These are phyloP conservation scores for Hydrochoerus hydrochaeris DNA, from an alignment of 2,113 vertebrate species.

Conservation along the genomic window DNA sequence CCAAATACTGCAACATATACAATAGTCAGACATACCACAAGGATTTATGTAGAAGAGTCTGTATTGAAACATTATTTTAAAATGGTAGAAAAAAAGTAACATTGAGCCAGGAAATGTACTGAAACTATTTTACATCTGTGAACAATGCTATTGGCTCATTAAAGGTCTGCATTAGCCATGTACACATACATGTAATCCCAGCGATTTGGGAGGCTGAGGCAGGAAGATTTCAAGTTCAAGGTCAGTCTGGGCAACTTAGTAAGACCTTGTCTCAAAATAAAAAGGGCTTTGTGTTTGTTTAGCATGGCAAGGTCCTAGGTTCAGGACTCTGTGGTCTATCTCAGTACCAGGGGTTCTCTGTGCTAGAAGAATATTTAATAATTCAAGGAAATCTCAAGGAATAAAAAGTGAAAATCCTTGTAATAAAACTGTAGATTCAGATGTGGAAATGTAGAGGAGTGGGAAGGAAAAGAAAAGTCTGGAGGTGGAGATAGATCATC, in stretches of 20 bases:
- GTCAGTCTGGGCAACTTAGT: not conserved
- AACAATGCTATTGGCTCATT: not conserved
- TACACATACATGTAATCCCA: not conserved
- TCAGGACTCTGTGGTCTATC: not conserved
- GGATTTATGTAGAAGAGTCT: not conserved
- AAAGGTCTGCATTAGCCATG: not conserved
- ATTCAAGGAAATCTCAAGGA: not conserved
- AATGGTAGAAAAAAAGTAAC: not conserved
- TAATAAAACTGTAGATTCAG: not conserved
- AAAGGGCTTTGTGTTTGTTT: not conserved
- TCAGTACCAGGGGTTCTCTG: not conserved
- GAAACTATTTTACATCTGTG: not conserved
- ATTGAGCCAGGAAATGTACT: not conserved
- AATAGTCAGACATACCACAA: not conserved
- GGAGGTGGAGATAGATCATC: rapidly evolving
- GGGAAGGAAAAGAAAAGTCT: not conserved
- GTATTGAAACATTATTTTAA: not conserved
- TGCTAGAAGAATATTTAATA: constrained; percentile 31
- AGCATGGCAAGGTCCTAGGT: not conserved
- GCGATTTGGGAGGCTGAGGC: not conserved
- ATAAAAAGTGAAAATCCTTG: not conserved
- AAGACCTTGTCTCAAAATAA: not conserved
- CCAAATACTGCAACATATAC: not conserved
- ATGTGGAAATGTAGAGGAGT: not conserved
- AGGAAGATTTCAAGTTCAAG: not conserved